These are phyloP conservation scores for Drosophila neocordata DNA, from an alignment of 1,140 invertebrate genomes.

Conservation along the genomic window DNA sequence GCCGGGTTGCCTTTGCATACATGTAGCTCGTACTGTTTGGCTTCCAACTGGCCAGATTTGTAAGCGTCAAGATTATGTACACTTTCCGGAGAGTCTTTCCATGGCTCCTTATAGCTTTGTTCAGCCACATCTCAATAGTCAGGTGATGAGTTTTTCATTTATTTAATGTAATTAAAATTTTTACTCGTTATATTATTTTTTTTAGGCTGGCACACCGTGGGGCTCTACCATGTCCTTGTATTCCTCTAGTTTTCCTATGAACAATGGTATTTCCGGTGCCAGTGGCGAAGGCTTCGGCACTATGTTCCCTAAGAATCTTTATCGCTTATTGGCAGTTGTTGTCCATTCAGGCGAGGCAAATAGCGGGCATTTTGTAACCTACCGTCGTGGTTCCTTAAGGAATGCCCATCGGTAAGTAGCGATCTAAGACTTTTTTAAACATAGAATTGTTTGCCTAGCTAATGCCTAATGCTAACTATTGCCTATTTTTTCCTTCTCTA, in stretches of 20 bases:
- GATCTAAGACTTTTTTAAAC: no score
- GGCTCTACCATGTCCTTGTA: slow-evolving; percentile 80
- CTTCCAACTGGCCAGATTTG: slow-evolving; percentile 87
- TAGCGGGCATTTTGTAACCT: slow-evolving; percentile 96
- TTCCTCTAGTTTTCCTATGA: slow-evolving; percentile 77
- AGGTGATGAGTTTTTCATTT: slow-evolving; percentile 68
- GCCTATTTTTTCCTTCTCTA: slow-evolving; percentile 50
- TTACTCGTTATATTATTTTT: background rate
- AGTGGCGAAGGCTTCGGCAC: slow-evolving; percentile 68
- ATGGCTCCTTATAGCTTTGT: slow-evolving; percentile 91
- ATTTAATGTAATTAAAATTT: no score
- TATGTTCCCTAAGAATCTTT: slow-evolving; percentile 84
- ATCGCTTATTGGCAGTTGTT: slow-evolving; percentile 92
- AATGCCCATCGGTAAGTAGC: slow-evolving; percentile 84
- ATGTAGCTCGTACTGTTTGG: slow-evolving; percentile 94
- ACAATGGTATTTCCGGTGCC: slow-evolving; percentile 55
- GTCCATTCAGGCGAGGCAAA: slow-evolving; percentile 93
- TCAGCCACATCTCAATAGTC: slow-evolving; percentile 84
- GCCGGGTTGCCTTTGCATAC: slow-evolving; percentile 86
- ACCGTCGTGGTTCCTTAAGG: slow-evolving; percentile 88
- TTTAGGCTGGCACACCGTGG: slow-evolving; percentile 79
- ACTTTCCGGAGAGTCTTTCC: slow-evolving; percentile 92
- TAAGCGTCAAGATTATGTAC: slow-evolving; percentile 93
- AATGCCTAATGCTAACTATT: no score
- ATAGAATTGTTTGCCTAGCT: no score